Percentiles rank a stretch among this genome's conserved stretches.
Evolutionary conservation across 2,888 invertebrate species (phyloP).

Genomic region (Lithosia quadra): DNA sequence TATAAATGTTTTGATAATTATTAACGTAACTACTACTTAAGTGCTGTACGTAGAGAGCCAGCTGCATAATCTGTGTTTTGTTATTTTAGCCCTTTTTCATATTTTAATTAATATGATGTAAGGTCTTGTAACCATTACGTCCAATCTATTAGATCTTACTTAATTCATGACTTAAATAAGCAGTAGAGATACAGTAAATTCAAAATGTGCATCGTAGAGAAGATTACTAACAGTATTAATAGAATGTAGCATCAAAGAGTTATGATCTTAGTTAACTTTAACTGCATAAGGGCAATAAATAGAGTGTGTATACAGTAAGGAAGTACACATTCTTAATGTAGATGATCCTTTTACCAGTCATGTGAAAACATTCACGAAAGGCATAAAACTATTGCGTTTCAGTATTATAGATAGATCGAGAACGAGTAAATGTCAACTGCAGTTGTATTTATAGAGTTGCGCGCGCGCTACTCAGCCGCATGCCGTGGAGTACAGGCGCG

Average conservation of each 20-base stretch:
- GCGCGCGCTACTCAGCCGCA: constrained; percentile 62
- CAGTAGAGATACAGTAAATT: neutral
- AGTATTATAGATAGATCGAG: constrained; percentile 78
- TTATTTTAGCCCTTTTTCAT: constrained; percentile 9
- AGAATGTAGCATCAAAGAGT: neutral
- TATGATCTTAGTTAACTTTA: neutral
- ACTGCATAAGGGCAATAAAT: neutral
- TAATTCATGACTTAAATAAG: neutral
- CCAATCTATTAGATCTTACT: neutral
- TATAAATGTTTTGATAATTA: constrained; percentile 51
- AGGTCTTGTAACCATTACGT: neutral
- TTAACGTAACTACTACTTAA: constrained; percentile 49
- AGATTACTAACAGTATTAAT: neutral
- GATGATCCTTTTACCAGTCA: neutral
- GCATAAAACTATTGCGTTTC: constrained; percentile 65
- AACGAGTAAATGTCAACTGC: constrained; percentile 83
- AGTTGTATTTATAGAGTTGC: constrained; percentile 78
- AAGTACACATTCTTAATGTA: neutral
- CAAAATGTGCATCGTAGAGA: neutral
- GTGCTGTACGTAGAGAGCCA: constrained; percentile 17
- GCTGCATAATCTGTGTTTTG: constrained; percentile 7
- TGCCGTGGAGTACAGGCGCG: constrained; percentile 52
- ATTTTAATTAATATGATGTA: neutral
- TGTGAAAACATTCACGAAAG: constrained; percentile 37
- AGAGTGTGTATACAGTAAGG: neutral